These are phyloP conservation scores for Coluber constrictor DNA, from an alignment of 2,797 vertebrate species.

Conservation along the genomic window DNA sequence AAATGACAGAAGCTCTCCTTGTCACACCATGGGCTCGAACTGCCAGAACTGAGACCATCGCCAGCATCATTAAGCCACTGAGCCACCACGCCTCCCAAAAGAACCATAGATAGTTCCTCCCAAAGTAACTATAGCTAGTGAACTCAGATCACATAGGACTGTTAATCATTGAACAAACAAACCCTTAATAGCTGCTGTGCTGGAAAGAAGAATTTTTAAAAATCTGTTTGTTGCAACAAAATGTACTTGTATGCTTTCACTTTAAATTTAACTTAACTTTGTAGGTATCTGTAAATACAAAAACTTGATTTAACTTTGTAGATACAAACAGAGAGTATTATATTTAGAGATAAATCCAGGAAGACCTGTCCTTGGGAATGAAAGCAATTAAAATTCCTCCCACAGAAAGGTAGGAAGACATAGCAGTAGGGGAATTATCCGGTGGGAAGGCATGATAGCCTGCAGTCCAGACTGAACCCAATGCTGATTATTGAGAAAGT, in stretches of 20 bases:
- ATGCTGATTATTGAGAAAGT: not conserved
- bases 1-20: not conserved
- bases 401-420: not conserved
- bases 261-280: not conserved
- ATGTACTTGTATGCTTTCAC: not conserved
- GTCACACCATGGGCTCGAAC: not conserved
- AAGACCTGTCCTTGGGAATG: not conserved
- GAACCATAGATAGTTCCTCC: not conserved
- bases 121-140: no score
- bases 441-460: not conserved
- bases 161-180: no score
- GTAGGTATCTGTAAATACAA: not conserved
- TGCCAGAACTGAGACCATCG: not conserved
- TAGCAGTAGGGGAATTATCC: not conserved
- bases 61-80: not conserved
- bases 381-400: not conserved
- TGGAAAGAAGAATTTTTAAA: not conserved
- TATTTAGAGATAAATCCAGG: not conserved
- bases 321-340: not conserved
- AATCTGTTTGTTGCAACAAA: not conserved
- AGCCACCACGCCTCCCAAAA: not conserved
- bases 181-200: no score
- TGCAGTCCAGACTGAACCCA: not conserved
- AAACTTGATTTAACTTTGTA: not conserved
- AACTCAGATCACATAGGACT: no score